A percentile compares a stretch with the other conserved stretches of the same genome.
Evolutionary conservation across 2,797 vertebrate species (phyloP).

Genomic region (Eospalax fontanierii): DNA sequence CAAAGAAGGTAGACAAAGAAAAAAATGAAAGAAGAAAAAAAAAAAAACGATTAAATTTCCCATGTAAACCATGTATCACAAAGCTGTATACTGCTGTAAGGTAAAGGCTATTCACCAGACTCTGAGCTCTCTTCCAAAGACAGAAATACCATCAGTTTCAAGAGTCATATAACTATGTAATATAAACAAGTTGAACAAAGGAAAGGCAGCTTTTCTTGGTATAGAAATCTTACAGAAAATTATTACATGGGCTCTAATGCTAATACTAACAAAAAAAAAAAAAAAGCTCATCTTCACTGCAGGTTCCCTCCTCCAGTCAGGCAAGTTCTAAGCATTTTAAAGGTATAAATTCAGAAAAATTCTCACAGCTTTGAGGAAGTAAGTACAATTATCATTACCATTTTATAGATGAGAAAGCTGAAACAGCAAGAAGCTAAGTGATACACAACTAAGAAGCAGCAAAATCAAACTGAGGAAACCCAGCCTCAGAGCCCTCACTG

Average conservation of each 20-base stretch:
- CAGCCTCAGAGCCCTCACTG: not conserved
- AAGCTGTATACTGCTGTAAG: not conserved
- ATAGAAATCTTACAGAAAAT: not conserved
- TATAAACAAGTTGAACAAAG: slow-evolving; percentile 14
- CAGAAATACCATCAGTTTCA: not conserved
- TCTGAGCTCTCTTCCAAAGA: slow-evolving; percentile 14
- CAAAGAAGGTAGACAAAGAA: slow-evolving; percentile 20
- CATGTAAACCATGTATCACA: slow-evolving; percentile 1
- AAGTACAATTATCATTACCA: slow-evolving; percentile 47
- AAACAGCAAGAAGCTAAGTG: slow-evolving; percentile 47
- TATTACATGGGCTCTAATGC: slow-evolving; percentile 35
- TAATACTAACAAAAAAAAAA: not conserved
- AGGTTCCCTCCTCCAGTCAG: not conserved
- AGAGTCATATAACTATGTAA: not conserved
- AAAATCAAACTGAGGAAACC: slow-evolving; percentile 54
- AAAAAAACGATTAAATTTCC: slow-evolving; percentile 8
- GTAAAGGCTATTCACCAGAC: not conserved
- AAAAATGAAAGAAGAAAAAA: slow-evolving; percentile 59
- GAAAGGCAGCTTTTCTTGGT: slow-evolving; percentile 34
- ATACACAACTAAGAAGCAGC: not conserved
- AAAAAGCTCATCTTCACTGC: slow-evolving; percentile 28
- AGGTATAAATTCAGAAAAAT: slow-evolving; percentile 41
- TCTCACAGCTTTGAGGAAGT: slow-evolving; percentile 3
- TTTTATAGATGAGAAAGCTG: slow-evolving; percentile 54
- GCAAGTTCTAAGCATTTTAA: not conserved